phyloP scores from a whole-genome alignment of 1,140 invertebrate genomes.

The Acromyrmex charruanus region DNA sequence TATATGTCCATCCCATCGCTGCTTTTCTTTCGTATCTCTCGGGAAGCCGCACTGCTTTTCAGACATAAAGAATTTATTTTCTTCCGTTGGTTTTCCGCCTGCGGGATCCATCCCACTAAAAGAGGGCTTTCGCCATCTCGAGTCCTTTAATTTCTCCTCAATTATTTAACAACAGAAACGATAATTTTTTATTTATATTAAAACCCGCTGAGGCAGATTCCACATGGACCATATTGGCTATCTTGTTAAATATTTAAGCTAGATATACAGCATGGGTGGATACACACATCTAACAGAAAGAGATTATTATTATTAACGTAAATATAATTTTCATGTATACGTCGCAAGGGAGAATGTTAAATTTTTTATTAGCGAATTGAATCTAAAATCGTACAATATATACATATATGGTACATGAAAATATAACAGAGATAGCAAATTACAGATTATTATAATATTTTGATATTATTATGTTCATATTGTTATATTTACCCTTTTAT shows the following conservation, averaged over 20 bases:
- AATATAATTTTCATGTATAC: background rate
- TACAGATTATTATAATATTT: background rate
- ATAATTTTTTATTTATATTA: slow-evolving; percentile 46
- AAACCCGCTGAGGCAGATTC: background rate
- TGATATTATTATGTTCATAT: background rate
- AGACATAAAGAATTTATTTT: slow-evolving; percentile 46
- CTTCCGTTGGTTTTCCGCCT: slow-evolving; percentile 6
- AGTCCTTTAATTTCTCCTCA: slow-evolving; percentile 33
- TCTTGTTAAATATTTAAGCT: slow-evolving; percentile 31
- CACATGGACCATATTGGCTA: background rate
- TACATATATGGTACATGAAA: background rate
- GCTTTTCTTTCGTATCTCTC: background rate
- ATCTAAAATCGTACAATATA: background rate
- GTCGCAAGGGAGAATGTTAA: background rate
- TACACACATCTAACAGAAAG: background rate
- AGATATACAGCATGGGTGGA: background rate
- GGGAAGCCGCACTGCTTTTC: slow-evolving; percentile 47
- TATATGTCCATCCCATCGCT: background rate
- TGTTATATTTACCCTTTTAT: background rate
- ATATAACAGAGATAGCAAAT: background rate
- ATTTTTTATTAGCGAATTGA: background rate
- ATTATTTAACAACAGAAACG: slow-evolving; percentile 29
- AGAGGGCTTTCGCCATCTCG: slow-evolving; percentile 31
- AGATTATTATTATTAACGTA: background rate
- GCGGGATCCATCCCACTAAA: background rate